Conservation (phyloP, 2,113 vertebrate species). For the Ardeotis arabs region DNA sequence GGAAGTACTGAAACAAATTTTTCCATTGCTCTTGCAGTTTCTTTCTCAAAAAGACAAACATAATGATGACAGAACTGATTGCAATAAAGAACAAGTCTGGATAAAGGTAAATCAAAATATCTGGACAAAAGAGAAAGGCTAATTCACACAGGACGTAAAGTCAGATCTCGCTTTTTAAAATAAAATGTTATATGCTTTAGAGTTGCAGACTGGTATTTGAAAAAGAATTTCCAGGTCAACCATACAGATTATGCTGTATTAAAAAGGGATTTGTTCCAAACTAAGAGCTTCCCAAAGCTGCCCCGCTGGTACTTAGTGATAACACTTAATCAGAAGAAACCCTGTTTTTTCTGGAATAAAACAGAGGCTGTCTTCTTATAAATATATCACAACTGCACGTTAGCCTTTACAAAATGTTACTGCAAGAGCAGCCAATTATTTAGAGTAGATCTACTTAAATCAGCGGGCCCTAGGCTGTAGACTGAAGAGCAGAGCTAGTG, state of each 20-base stretch:
- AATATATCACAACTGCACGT: neutral
- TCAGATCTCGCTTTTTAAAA: neutral
- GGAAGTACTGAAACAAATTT: neutral
- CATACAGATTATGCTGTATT: neutral
- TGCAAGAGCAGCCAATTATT: neutral
- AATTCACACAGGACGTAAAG: neutral
- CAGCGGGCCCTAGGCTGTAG: neutral
- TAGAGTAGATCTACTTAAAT: neutral
- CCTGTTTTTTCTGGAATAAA: neutral
- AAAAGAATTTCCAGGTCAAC: slow-evolving; percentile 14
- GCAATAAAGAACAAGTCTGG: neutral
- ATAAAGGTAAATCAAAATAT: neutral
- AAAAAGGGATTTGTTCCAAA: slow-evolving; percentile 35
- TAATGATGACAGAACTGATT: neutral
- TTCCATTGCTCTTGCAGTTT: neutral
- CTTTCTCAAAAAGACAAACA: neutral
- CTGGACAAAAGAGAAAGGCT: neutral
- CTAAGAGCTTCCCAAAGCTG: slow-evolving; percentile 3
- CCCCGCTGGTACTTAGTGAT: neutral
- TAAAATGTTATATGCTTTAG: neutral
- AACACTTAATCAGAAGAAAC: neutral
- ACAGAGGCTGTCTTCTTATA: neutral
- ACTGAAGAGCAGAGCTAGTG: neutral
- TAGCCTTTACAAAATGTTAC: neutral
- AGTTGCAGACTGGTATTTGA: neutral